Evolutionary conservation across 2,888 invertebrate species (phyloP), one percentile per base, ranked within the genome.

Genomic region (Sminthurinus aureus): DNA sequence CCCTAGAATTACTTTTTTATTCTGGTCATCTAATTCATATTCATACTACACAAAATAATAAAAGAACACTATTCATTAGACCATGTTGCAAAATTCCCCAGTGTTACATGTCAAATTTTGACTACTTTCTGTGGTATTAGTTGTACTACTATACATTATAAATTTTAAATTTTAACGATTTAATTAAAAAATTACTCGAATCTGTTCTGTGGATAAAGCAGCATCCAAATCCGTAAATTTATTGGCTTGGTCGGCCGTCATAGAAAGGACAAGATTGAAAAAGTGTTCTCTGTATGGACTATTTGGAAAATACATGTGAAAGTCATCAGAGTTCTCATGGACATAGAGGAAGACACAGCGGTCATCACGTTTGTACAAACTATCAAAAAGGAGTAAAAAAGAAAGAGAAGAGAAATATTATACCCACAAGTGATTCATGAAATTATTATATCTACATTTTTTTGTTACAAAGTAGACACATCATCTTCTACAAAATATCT

Each of bases 261-360:
- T 93, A 90, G 97, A 95, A 26, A 96, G 92, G 81, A 98, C 93
- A 74, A 96, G 91, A 88, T 96, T 95, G 90, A 96, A 96, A 89
- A 98, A 94, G 85, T 94, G 93, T 90, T 96, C 94, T 84, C 96
- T 93, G 90, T 96, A 96, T 74, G 93, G 93, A 86, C 95, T 94
- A 0, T 98, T 98, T 0, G 99, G 98, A 89, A 99, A 95, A 91
- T 95, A 98, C 91, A 99, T 97, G 93, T 99, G 98, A 92, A 99
- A 99, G 91, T 99, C 98, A 90, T 98, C 98, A 0, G 98, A 98
- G 90, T 99, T 98, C 91, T 98, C 96, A 90, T 97, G 96, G 64
- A 99, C 99, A 91, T 99, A 99, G 0, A 99, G 92, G 91, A 98
- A 98, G 15, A 99, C 93, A 87, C 98, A 98, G 22, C 98, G 93